Evolutionary conservation across 2,797 vertebrate species (phyloP), one percentile per base, ranked within the genome.

Genomic region (Argentina silus): DNA sequence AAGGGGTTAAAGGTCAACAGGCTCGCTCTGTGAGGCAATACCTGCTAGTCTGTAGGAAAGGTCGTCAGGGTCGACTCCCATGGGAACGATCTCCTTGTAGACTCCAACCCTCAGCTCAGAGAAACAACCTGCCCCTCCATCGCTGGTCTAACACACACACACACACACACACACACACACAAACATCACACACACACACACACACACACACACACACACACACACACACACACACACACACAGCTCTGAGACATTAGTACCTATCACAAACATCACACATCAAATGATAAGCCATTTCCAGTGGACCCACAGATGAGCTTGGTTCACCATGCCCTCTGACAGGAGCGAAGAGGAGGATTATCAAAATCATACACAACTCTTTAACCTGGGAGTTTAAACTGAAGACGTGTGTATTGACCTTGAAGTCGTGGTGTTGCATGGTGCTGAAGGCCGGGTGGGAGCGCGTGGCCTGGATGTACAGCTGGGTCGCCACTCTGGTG

Each of bases 1-100:
- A 23, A 27, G 8, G 3, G 19, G 19, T 51, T 17, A n/a, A n/a
- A n/a, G n/a, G n/a, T n/a, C n/a, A n/a, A n/a, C n/a, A n/a, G n/a
- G n/a, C n/a, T n/a, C n/a, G n/a, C n/a, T n/a, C n/a, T n/a, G n/a
- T n/a, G n/a, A n/a, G n/a, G n/a, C n/a, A n/a, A n/a, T 76, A 98
- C 97, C 98, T 84, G 96, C 95, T 79, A 93, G 93, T 86, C 88
- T 95, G 76, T 97, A 96, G 75, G 97, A 97, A 63, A 99, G 50
- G 72, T 89, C 70, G 42, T 89, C 91, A 69, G 96, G 96, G 87
- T 96, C 94, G 81, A 99, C 92, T 72, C 98, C 98, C 96, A 99
- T 95, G 23, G 97, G 98, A 76, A 99, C 97, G 0, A 98, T 97
- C 91, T 99, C 97, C 89, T 94, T 94, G 86, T 95, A 97, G 59